phyloP scores from a whole-genome alignment of 2,113 vertebrate species.

The Pachycephala philippinensis region DNA sequence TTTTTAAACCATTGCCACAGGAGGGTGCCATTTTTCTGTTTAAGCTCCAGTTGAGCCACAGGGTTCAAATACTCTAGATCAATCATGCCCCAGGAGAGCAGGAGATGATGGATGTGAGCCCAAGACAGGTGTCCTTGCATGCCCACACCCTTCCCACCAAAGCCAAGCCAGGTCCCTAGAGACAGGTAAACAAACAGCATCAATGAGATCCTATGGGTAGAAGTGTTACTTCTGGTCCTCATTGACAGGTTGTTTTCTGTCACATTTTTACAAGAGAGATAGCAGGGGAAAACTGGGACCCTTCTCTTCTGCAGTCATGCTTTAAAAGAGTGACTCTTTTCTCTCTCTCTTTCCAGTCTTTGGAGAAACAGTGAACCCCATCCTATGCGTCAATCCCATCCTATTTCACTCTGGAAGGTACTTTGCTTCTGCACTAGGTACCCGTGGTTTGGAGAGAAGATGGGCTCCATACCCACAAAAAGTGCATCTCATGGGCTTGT shows the following conservation, averaged over 20 bases:
- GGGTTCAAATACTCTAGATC: not conserved
- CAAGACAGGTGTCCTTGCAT: not conserved
- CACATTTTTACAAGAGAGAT: not conserved
- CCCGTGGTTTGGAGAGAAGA: not conserved
- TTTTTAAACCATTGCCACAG: conserved; percentile 12
- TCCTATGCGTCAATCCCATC: not conserved
- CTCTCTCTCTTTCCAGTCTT: not conserved
- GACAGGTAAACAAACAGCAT: not conserved
- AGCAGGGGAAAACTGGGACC: not conserved
- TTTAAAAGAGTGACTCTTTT: not conserved
- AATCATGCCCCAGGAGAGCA: not conserved
- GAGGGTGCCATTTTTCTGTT: conserved; percentile 62
- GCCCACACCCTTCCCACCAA: not conserved
- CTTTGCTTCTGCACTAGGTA: not conserved
- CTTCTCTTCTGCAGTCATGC: not conserved
- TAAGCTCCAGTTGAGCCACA: not conserved
- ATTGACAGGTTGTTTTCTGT: not conserved
- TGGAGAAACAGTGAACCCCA: not conserved
- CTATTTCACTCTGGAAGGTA: not conserved
- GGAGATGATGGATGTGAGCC: not conserved
- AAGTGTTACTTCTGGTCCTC: not conserved
- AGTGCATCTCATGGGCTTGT: not conserved
- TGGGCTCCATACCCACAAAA: not conserved
- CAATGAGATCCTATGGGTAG: not conserved
- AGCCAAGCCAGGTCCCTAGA: not conserved